Base-by-base conservation (phyloP, 2,888 invertebrate genomes). In the Lumbricus terrestris region DNA sequence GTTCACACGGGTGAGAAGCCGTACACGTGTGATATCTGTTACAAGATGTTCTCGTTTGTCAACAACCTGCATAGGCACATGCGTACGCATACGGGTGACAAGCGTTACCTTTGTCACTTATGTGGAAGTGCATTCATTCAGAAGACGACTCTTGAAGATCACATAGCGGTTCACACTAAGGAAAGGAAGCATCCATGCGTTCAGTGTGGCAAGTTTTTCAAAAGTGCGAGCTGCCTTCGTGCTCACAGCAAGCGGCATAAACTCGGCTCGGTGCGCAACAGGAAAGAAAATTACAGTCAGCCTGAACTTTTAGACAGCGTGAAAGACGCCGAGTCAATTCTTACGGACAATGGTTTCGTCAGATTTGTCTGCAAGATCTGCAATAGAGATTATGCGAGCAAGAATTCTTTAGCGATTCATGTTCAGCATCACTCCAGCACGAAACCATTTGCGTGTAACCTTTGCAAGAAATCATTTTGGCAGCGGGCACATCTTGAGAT, bases 81-180 rank as follows among this genome's bases (percentile, higher is more conserved):
- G 40, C 91, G 90, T n/a, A 89, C 89, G 37, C 91, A 91, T 83
- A 91, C 91, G 3, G 91, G 91, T 5, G 91, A 91, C n/a, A 33
- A 88, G 34, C 91, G 90, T 29, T 88, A 35, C 47, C 88, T 42
- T 20, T 88, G 88, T 40, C 38, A 42, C 42, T 42, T 42, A 23
- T 90, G 90, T 47, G 42, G 42, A 34, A 40, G 38, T 29, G n/a
- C n/a, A 4, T 90, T 88, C 47, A 88, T 85, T 13, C 90, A 90
- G 88, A 40, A 47, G 8, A 47, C 85, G 8, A 83, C 82, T 47
- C 88, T 90, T 20, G 33, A 40, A 15, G 47, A 42, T 23, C 90
- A 90, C 47, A 40, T 90, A 8, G n/a, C 37, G 13, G 85, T 85
- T 33, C 90, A 90, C n/a, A 90, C 90, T 1, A 85, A 85, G 47